phyloP scores from a whole-genome alignment of 2,888 invertebrate genomes.

The Geotrupes spiniger region DNA sequence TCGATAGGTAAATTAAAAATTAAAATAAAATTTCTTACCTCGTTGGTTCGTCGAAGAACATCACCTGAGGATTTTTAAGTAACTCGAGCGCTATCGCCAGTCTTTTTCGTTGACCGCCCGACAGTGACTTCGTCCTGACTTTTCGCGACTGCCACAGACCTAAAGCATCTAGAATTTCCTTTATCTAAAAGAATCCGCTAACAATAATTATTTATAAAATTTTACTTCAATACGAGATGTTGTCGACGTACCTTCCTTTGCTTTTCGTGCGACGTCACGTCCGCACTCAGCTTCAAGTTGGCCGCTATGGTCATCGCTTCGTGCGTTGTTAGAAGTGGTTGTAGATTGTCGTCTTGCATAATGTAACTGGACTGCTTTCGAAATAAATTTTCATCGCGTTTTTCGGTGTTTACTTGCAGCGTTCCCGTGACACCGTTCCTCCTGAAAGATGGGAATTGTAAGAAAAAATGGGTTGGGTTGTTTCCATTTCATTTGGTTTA shows the following conservation, averaged over 20 bases:
- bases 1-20: too few species aligned
- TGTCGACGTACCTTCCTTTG: conserved; percentile 57
- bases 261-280: conserved; percentile 62
- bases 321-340: conserved; percentile 77
- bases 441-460: too few species aligned
- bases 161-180: conserved; percentile 75
- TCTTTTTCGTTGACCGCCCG: conserved; percentile 88
- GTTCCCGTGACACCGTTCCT: conserved; percentile 59
- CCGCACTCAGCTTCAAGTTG: conserved; percentile 76
- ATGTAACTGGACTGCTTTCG: conserved; percentile 82
- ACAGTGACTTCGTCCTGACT: conserved; percentile 69
- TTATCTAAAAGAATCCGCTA: conserved; percentile 58
- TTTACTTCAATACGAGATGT: conserved; percentile 4
- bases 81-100: conserved; percentile 88
- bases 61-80: conserved; percentile 86
- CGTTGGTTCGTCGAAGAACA: conserved; percentile 94
- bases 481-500: too few species aligned
- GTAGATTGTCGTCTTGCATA: conserved; percentile 81
- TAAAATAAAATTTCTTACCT: conserved; percentile 58
- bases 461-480: too few species aligned
- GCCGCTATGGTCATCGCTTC: conserved; percentile 87
- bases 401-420: conserved; percentile 69
- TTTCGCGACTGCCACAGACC: conserved; percentile 65
- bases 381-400: conserved; percentile 65
- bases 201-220: neutral